phyloP scores from a whole-genome alignment of 30 jellyfish, hydroid and myxozoan genomes.

The Turritopsis dohrnii region DNA sequence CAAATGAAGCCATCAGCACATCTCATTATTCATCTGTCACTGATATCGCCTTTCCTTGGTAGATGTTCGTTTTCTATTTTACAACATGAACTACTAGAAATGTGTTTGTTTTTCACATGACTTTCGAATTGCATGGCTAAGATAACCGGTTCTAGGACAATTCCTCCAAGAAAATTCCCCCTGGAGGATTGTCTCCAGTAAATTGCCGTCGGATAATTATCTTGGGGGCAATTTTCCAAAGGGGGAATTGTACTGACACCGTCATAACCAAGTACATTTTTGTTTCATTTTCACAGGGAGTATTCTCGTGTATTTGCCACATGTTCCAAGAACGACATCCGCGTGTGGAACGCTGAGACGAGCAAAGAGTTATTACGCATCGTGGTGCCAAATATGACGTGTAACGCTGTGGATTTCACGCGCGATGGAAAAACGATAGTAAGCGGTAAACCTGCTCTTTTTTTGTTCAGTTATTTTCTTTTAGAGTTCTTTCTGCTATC shows the following conservation, averaged over 20 bases:
- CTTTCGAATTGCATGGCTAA: too few species aligned
- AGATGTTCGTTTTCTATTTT: too few species aligned
- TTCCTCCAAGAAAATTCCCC: too few species aligned
- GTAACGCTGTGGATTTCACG: conserved; percentile 88
- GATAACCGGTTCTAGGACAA: too few species aligned
- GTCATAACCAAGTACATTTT: too few species aligned
- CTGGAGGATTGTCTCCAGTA: too few species aligned
- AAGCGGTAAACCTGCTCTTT: conserved; percentile 48
- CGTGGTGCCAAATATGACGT: conserved; percentile 88
- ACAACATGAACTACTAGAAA: too few species aligned
- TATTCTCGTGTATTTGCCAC: conserved; percentile 82
- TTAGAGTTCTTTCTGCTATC: background rate
- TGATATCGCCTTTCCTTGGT: conserved; percentile 85
- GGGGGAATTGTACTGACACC: too few species aligned
- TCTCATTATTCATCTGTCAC: conserved; percentile 82
- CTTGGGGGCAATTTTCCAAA: too few species aligned
- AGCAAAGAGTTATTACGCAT: conserved; percentile 91
- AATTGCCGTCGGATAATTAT: too few species aligned
- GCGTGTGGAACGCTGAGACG: conserved; percentile 93
- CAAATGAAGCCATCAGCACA: conserved; percentile 63
- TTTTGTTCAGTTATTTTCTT: background rate
- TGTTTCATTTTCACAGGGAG: conserved; percentile 28
- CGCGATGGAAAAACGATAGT: conserved; percentile 82
- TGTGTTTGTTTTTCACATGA: too few species aligned
- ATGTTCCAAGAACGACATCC: conserved; percentile 83